Evolutionary conservation across 2,797 vertebrate genomes (phyloP).

Genomic region (Clarias laeviceps): DNA sequence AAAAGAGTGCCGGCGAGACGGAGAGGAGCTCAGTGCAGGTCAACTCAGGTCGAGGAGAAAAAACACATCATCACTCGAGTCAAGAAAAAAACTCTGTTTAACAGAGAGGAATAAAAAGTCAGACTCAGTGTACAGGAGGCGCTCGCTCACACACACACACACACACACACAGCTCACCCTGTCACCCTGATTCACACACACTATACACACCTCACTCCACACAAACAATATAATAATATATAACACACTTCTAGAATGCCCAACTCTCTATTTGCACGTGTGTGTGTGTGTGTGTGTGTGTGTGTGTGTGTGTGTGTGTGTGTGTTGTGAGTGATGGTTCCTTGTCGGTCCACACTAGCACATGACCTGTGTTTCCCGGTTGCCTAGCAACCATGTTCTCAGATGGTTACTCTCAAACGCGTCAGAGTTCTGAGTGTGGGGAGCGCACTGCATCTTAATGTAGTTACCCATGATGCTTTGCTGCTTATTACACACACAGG

Average conservation of each 20-base stretch:
- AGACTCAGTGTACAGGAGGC: background rate
- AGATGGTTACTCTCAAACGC: background rate
- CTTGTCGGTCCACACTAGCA: background rate
- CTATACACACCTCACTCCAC: too few species aligned
- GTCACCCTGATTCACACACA: too few species aligned
- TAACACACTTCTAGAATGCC: too few species aligned
- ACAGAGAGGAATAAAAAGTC: background rate
- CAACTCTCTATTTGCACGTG: too few species aligned
- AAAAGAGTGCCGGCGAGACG: constrained; percentile 29
- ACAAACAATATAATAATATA: too few species aligned
- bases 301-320: background rate
- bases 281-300: too few species aligned
- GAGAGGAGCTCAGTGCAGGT: constrained; percentile 30
- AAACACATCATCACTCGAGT: background rate
- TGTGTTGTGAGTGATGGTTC: background rate
- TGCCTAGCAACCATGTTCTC: background rate
- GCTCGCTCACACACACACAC: too few species aligned
- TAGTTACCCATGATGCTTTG: constrained; percentile 29
- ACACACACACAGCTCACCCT: too few species aligned
- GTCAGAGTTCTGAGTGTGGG: background rate
- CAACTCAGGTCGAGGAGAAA: background rate
- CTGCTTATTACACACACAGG: background rate
- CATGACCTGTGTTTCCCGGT: background rate
- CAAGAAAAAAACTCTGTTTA: too few species aligned
- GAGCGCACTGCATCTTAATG: background rate